A percentile compares a stretch with the other conserved stretches of the same genome.
Conservation (phyloP, 2,797 vertebrate genomes). For the Bucorvus abyssinicus region DNA sequence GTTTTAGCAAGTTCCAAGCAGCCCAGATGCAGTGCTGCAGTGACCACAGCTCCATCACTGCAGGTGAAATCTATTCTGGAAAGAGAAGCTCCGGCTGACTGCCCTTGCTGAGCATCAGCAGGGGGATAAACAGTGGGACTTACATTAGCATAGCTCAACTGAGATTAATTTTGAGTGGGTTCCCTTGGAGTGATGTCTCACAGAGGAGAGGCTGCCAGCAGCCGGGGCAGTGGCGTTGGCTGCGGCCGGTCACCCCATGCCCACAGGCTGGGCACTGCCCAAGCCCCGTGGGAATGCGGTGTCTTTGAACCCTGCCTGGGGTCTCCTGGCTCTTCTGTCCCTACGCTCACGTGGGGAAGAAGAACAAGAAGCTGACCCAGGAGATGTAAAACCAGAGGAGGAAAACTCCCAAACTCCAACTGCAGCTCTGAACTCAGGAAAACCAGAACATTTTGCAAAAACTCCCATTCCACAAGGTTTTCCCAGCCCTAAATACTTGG, state of each 20-base stretch:
- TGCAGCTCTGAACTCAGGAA: not conserved
- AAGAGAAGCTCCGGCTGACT: not conserved
- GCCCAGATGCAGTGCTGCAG: not conserved
- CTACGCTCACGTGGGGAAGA: fast-evolving
- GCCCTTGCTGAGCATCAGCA: not conserved
- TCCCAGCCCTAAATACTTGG: not conserved
- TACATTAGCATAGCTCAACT: not conserved
- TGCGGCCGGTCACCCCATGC: fast-evolving
- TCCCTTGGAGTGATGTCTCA: not conserved
- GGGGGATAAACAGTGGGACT: not conserved
- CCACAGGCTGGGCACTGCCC: fast-evolving
- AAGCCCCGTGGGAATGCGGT: fast-evolving
- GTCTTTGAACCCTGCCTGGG: not conserved
- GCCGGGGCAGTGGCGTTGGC: not conserved
- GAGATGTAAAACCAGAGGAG: not conserved
- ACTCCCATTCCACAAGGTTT: slow-evolving; percentile 4
- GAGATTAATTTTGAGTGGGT: not conserved
- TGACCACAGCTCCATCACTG: not conserved
- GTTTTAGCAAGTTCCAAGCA: not conserved
- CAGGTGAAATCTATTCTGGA: not conserved
- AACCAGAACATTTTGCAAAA: not conserved
- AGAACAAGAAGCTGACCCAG: not conserved
- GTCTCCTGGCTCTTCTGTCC: not conserved
- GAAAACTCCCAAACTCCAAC: not conserved
- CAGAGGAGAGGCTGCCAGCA: not conserved